Evolutionary conservation across 2,888 invertebrate genomes (phyloP).

Genomic region (Cataglyphis altisquamis): DNA sequence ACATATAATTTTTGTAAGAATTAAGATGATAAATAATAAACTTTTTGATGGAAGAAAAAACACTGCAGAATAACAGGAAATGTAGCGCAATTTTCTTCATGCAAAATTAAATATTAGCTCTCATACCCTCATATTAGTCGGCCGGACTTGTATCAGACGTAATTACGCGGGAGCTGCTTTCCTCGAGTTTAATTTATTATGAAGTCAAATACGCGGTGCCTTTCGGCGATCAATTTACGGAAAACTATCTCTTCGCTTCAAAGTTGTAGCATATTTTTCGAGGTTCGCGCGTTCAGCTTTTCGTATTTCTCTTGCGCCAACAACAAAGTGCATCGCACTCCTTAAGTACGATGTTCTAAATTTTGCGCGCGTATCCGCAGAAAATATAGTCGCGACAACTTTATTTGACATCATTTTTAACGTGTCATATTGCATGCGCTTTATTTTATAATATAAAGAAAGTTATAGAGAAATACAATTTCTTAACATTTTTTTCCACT

Average conservation of each 20-base stretch:
- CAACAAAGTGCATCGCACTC: constrained; percentile 24
- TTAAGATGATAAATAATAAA: background rate
- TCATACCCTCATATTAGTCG: constrained; percentile 2
- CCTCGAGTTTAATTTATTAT: constrained; percentile 31
- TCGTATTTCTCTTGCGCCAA: constrained; percentile 29
- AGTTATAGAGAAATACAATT: background rate
- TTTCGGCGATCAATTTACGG: constrained; percentile 24
- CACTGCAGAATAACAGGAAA: background rate
- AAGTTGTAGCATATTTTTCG: constrained; percentile 29
- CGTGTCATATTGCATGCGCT: background rate
- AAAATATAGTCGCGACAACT: constrained; percentile 48
- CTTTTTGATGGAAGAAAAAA: background rate
- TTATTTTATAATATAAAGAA: background rate
- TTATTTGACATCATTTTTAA: constrained; percentile 26
- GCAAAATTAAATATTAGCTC: constrained; percentile 40
- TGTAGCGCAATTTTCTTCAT: background rate
- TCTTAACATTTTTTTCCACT: background rate
- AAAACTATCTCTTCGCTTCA: constrained; percentile 31
- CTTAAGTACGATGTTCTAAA: constrained; percentile 35
- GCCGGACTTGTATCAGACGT: constrained; percentile 18
- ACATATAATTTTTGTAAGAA: constrained; percentile 1
- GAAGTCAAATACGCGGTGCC: constrained; percentile 11
- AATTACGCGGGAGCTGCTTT: constrained; percentile 30
- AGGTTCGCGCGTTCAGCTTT: constrained; percentile 3
- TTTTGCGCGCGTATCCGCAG: constrained; percentile 26